Conservation (phyloP, 2,113 vertebrate species). For the Romanogobio albipinnatus region DNA sequence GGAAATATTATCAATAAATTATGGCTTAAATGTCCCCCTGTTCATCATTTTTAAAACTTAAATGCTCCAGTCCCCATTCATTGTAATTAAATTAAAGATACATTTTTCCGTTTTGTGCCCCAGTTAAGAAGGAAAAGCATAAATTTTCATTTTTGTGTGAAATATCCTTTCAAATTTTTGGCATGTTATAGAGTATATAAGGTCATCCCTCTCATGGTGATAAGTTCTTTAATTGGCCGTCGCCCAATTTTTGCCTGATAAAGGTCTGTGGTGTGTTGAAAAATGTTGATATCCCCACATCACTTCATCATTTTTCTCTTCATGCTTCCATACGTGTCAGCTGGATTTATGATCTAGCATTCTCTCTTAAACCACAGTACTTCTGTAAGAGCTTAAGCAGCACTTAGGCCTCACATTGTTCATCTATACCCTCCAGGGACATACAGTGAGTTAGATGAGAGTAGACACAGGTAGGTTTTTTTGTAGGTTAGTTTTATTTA, state of each 20-base stretch:
- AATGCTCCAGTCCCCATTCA: not conserved
- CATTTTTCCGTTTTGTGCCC: not conserved
- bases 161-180: not conserved
- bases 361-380: constrained; percentile 15
- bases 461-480: not conserved
- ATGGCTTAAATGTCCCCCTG: not conserved
- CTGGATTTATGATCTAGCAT: constrained; percentile 4
- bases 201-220: not conserved
- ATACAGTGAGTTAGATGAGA: constrained; percentile 11
- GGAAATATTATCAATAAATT: not conserved
- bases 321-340: not conserved
- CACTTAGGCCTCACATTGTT: constrained; percentile 12
- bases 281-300: constrained; percentile 18
- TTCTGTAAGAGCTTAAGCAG: constrained; percentile 18
- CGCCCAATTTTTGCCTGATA: not conserved
- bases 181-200: not conserved
- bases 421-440: not conserved
- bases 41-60: not conserved
- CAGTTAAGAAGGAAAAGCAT: not conserved
- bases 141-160: not conserved
- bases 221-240: not conserved
- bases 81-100: not conserved
- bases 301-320: constrained; percentile 37
- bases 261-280: constrained; percentile 8
- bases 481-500: too few relatives aligned